Base-by-base conservation (phyloP, 2,113 vertebrate genomes). In the Megaceryle torquata region DNA sequence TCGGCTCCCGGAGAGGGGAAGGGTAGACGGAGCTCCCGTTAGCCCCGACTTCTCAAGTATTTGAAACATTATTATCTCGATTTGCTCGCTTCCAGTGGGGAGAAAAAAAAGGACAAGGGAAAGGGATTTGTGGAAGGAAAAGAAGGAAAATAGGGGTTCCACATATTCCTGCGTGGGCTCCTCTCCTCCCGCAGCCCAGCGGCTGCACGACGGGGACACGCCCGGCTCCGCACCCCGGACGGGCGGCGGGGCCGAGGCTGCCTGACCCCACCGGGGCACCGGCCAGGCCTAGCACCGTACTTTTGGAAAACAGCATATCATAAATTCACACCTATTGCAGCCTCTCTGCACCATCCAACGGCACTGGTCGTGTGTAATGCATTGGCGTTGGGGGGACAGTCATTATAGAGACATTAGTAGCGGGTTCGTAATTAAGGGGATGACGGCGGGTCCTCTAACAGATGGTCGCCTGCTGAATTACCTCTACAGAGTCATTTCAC, bases 41-140 rank as follows among this genome's bases (percentile, higher is more conserved):
- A 91, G 71, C 80, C 37, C 50, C 64, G 54, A 67, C 71, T 89
- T 39, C 71, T 71, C 82, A 63, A 88, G 79, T 70, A 77, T 86
- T 85, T 82, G 95, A 74, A 96, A 96, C 95, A 95, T 90, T 84
- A 91, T 95, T 96, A 95, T 96, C 91, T 95, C 89, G 15, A 87
- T 92, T 95, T 96, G 91, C 71, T n/a, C 3, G 71, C 63, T 95
- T 94, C 93, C 94, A 82, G 82, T 82, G 79, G 95, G 94, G 59
- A 79, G 90, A n/a, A 18, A 53, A 64, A 71, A 69, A 77, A 29
- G 76, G 44, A 53, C 39, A 17, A 48, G 86, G 24, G 51, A 71
- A 35, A 48, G 69, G 35, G 53, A 76, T 76, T 72, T 57, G 59
- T 39, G 46, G 83, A 68, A 60, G 29, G 74, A 65, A 84, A 88